Conservation (phyloP, 1,140 invertebrate genomes). For the Nasonia longicornis region DNA sequence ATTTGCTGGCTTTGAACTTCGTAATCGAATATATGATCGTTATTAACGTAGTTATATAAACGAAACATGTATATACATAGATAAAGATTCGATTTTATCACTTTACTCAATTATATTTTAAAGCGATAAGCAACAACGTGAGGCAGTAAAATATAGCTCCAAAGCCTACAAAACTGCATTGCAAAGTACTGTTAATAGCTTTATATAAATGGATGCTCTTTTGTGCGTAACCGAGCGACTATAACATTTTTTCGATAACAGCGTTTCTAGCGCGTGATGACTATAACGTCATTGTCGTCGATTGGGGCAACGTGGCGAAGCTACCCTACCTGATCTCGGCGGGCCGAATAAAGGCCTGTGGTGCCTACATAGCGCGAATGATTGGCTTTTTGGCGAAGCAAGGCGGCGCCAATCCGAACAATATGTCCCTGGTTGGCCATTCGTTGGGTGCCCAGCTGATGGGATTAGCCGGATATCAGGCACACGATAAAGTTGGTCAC, state of each 20-base stretch:
- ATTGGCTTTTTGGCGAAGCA: slow-evolving; percentile 41
- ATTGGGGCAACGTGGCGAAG: slow-evolving; percentile 44
- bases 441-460: slow-evolving; percentile 40
- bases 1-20: no score
- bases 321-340: slow-evolving; percentile 25
- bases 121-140: background rate
- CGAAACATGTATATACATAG: no score
- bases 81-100: background rate
- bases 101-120: background rate
- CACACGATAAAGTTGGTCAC: slow-evolving; percentile 39
- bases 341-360: slow-evolving; percentile 24
- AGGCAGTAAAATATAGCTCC: background rate
- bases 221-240: background rate
- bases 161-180: no score
- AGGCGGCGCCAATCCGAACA: slow-evolving; percentile 23
- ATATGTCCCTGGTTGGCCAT: slow-evolving; percentile 40
- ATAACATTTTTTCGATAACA: slow-evolving; percentile 7
- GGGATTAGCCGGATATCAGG: slow-evolving; percentile 36
- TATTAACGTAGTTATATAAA: no score
- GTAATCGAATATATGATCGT: background rate
- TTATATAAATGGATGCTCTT: background rate
- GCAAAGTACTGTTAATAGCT: no score
- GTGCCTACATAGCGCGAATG: slow-evolving; percentile 43
- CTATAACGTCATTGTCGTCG: slow-evolving; percentile 47
- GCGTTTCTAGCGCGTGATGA: slow-evolving; percentile 33